A percentile compares a stretch with the other conserved stretches of the same genome.
Conservation (phyloP, 2,113 vertebrate species). For the Clinocottus analis region DNA sequence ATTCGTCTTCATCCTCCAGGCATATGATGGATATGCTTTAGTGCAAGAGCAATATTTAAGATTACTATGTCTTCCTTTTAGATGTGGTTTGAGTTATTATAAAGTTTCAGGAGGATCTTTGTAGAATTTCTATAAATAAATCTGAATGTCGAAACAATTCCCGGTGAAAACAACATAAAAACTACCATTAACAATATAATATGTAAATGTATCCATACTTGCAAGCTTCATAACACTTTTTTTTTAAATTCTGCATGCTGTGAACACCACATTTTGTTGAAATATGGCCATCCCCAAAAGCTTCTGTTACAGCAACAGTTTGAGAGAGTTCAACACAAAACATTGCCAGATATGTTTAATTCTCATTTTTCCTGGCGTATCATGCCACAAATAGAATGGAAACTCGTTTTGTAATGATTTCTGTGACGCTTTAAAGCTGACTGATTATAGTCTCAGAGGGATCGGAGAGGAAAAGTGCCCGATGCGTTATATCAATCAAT, state of each 20-base stretch:
- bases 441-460: conserved; percentile 11
- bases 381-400: neutral
- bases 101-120: neutral
- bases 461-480: conserved; percentile 8
- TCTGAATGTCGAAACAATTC: neutral
- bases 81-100: neutral
- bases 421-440: conserved; percentile 19
- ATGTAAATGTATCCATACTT: neutral
- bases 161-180: neutral
- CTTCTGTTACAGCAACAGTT: neutral
- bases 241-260: conserved; percentile 20
- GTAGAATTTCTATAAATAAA: neutral
- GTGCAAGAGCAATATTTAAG: conserved; percentile 15
- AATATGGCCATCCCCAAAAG: neutral
- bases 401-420: conserved; percentile 35
- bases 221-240: neutral
- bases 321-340: conserved; percentile 3
- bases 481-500: conserved; percentile 43
- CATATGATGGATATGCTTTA: conserved; percentile 6
- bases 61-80: neutral
- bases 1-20: conserved; percentile 33
- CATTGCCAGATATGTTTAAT: neutral
- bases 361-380: neutral
- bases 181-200: neutral
- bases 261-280: neutral